Evolutionary conservation across 2,888 invertebrate genomes (phyloP).

Genomic region (Leptopilina syphax): DNA sequence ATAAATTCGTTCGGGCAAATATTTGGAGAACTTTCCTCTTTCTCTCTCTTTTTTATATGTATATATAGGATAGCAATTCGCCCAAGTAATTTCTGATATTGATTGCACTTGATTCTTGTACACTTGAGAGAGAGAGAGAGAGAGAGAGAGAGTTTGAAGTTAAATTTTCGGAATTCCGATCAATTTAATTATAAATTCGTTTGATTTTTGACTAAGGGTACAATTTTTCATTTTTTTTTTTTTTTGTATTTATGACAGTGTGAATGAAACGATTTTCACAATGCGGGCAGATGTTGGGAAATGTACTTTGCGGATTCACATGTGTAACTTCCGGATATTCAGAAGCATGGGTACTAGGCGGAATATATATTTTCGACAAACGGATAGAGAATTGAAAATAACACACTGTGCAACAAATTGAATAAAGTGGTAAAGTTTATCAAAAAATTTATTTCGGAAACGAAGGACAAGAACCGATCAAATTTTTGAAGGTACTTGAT

Average conservation of each 20-base stretch:
- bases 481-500: no score
- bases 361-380: no score
- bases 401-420: no score
- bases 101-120: conserved; percentile 1
- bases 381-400: no score
- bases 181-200: not conserved
- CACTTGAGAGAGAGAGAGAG: not conserved
- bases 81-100: conserved; percentile 6
- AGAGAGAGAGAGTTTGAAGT: not conserved
- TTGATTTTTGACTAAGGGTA: not conserved
- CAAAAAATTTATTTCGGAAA: no score
- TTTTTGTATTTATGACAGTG: not conserved
- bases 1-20: not conserved
- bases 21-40: not conserved
- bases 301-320: not conserved
- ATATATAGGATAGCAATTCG: not conserved
- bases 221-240: not conserved
- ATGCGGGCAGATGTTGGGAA: not conserved
- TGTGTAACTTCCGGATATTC: no score
- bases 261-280: not conserved
- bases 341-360: no score
- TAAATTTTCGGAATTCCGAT: not conserved
- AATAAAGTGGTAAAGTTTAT: no score
- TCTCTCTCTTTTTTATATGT: no score
- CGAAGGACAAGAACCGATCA: no score